Conservation (phyloP, 2,888 invertebrate species). For the Hypena proboscidalis region DNA sequence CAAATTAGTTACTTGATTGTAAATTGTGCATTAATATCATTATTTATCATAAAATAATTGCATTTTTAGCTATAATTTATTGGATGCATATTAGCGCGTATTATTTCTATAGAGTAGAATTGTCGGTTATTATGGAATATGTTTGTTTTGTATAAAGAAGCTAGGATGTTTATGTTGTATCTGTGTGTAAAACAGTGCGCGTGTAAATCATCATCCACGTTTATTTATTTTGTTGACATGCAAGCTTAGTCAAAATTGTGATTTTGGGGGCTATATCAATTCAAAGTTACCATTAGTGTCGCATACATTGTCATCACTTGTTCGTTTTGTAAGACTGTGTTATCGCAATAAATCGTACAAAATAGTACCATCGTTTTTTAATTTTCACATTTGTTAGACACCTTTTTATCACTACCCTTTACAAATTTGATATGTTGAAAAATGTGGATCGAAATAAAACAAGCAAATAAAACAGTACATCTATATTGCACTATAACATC, state of each 20-base stretch:
- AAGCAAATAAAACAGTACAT: slow-evolving; percentile 75
- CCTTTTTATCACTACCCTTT: too few relatives aligned
- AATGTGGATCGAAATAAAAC: slow-evolving; percentile 47
- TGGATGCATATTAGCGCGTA: slow-evolving; percentile 21
- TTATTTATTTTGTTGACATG: slow-evolving; percentile 48
- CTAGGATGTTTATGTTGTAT: slow-evolving; percentile 4
- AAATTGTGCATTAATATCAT: slow-evolving; percentile 25
- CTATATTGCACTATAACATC: slow-evolving; percentile 85
- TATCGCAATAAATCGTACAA: slow-evolving; percentile 83
- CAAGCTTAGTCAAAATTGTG: slow-evolving; percentile 71
- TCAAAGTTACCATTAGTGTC: slow-evolving; percentile 79
- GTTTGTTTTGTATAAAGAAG: slow-evolving; percentile 1
- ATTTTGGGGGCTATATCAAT: slow-evolving; percentile 67
- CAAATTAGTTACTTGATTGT: slow-evolving; percentile 11
- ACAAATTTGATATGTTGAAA: too few relatives aligned
- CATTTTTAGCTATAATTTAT: slow-evolving; percentile 25
- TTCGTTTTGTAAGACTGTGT: slow-evolving; percentile 81
- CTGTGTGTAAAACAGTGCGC: slow-evolving; percentile 28
- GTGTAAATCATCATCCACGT: slow-evolving; percentile 23
- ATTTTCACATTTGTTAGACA: too few relatives aligned
- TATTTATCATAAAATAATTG: slow-evolving; percentile 15
- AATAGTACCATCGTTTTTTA: slow-evolving; percentile 40
- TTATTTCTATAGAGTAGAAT: slow-evolving; percentile 22
- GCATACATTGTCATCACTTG: slow-evolving; percentile 74
- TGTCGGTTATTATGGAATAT: slow-evolving; percentile 3